Evolutionary conservation across 2,113 vertebrate genomes (phyloP).

Genomic region (Glaucomys volans): DNA sequence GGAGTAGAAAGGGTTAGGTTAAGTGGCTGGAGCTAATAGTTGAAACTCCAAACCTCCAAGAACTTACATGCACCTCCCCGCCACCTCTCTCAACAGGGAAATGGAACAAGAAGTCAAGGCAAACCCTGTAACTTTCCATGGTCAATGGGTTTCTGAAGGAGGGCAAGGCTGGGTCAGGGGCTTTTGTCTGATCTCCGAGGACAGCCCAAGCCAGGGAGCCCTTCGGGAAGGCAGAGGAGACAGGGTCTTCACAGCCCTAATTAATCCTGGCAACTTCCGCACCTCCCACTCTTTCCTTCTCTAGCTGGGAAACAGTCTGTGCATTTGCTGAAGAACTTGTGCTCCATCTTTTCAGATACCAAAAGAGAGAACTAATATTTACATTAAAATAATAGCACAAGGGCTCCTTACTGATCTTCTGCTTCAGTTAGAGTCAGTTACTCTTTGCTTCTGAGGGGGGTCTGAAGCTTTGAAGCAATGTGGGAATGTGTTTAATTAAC

Average conservation of each 20-base stretch:
- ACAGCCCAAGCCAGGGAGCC: background rate
- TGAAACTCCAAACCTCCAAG: conserved; percentile 2
- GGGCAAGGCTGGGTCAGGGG: background rate
- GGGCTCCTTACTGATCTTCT: conserved; percentile 81
- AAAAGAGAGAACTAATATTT: conserved; percentile 87
- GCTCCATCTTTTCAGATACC: conserved; percentile 83
- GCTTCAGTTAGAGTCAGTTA: conserved; percentile 86
- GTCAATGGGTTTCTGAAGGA: conserved; percentile 18
- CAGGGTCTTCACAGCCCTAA: conserved; percentile 81
- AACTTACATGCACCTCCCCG: background rate
- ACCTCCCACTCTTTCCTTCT: conserved; percentile 72
- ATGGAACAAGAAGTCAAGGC: background rate
- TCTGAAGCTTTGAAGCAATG: conserved; percentile 80
- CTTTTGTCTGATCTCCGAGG: background rate
- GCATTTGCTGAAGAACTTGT: conserved; percentile 73
- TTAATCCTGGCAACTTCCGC: conserved; percentile 81
- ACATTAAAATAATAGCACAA: conserved; percentile 89
- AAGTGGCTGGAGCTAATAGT: background rate
- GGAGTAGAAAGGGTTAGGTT: background rate
- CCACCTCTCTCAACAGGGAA: background rate
- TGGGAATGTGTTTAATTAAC: conserved; percentile 90
- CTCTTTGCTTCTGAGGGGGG: conserved; percentile 82
- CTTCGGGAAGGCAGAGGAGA: conserved; percentile 63
- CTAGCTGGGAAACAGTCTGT: conserved; percentile 77
- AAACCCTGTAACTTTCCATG: background rate